Evolutionary conservation across 2,888 invertebrate species (phyloP), one percentile per base, ranked within the genome.

Genomic region (Metallyticus violacea): DNA sequence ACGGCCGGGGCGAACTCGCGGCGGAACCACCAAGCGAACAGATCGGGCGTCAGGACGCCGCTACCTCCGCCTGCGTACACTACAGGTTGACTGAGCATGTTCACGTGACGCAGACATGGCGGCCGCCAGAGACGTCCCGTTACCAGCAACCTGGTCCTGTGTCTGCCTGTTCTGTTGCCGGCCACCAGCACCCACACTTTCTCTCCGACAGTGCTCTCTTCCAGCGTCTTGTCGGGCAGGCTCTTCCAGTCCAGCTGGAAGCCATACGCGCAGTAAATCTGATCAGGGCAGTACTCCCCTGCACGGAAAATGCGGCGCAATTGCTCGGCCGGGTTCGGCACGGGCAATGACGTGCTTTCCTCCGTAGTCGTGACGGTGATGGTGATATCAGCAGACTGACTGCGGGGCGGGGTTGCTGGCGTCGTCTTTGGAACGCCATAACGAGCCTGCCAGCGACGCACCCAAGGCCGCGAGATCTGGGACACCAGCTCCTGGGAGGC

Each of bases 1-100:
- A 92, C 92, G 0, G 92, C 92, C 0, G 92, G 91, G 0, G 91
- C 92, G 88, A 93, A 92, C 88, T 93, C 92, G n/a, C 91, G 90
- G 85, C 91, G 92, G 85, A 93, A 92, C 93, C 93, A 93, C 92
- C 93, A 93, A 6, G 91, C 90, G 87, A 93, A 92, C 7, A 93
- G 90, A 85, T 92, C 92, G 1, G 91, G 90, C 0, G 92, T 92
- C 2, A 92, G 89, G 1, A 90, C 90, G 6, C 92, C 92, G 28
- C 91, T 91, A 25, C 92, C 93, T 6, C 92, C 93, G 0, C 92
- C 92, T 0, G 92, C 93, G 88, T 93, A 93, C 15, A 93, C 91
- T 4, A 93, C 92, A 6, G 93, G 93, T 88, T 93, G 93, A 83
- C 91, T 92, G 22, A 92, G 88, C 92, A 92, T 92, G 89, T 93